phyloP scores from a whole-genome alignment of 1,140 invertebrate genomes.

The Pygmarrhopalites habei region DNA sequence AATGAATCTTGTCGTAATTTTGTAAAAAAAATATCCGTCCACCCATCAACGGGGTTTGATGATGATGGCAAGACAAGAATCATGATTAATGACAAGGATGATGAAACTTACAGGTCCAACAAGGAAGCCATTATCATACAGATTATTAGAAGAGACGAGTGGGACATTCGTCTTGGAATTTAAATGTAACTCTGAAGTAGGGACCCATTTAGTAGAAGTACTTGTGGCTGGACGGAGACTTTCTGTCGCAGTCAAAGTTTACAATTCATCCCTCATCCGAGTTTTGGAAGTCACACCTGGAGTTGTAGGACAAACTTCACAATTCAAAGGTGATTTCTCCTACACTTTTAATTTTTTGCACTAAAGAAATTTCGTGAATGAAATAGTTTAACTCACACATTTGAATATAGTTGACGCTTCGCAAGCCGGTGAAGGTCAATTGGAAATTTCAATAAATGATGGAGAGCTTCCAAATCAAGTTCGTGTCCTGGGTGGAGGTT shows the following conservation, averaged over 20 bases:
- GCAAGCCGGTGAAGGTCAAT: slow-evolving; percentile 89
- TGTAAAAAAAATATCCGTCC: too few relatives aligned
- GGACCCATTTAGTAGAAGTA: slow-evolving; percentile 81
- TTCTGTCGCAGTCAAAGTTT: slow-evolving; percentile 81
- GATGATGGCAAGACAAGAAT: too few relatives aligned
- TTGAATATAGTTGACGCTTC: slow-evolving; percentile 78
- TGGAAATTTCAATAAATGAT: slow-evolving; percentile 97
- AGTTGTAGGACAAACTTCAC: slow-evolving; percentile 81
- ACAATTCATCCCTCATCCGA: slow-evolving; percentile 82
- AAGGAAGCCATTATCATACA: slow-evolving; percentile 58
- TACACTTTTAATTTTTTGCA: slow-evolving; percentile 27
- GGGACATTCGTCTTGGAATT: slow-evolving; percentile 83
- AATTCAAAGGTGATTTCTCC: slow-evolving; percentile 70
- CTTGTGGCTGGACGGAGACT: slow-evolving; percentile 76
- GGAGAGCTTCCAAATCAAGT: slow-evolving; percentile 97
- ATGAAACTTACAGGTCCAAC: slow-evolving; percentile 65
- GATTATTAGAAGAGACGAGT: slow-evolving; percentile 63
- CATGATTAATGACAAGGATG: too few relatives aligned
- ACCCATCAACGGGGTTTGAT: too few relatives aligned
- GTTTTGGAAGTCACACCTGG: slow-evolving; percentile 81
- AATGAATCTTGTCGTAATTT: too few relatives aligned
- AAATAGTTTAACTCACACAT: not conserved
- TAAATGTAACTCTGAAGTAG: slow-evolving; percentile 60
- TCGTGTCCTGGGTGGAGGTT: slow-evolving; percentile 84
- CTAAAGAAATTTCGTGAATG: not conserved